These are phyloP conservation scores for Chelonus formosanus DNA, from an alignment of 2,888 invertebrate species.

Conservation along the genomic window DNA sequence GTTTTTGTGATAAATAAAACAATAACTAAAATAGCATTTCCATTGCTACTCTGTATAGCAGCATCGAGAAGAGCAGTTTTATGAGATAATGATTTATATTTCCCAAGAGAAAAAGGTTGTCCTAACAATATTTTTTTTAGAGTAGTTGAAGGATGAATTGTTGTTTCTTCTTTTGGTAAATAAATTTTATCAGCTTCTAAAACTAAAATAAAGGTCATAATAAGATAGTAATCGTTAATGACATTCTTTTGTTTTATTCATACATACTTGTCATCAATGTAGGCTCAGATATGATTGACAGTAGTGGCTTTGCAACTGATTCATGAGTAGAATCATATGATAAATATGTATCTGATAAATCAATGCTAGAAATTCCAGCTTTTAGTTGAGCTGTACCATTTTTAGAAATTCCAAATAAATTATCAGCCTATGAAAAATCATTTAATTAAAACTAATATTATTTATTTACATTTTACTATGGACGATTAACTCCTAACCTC, in stretches of 20 bases:
- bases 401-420: constrained; percentile 68
- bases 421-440: constrained; percentile 64
- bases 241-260: background rate
- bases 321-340: constrained; percentile 48
- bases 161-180: constrained; percentile 52
- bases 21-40: constrained; percentile 78
- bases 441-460: background rate
- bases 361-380: constrained; percentile 56
- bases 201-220: constrained; percentile 58
- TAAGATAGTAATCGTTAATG: background rate
- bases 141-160: constrained; percentile 64
- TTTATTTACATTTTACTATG: background rate
- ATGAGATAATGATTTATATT: constrained; percentile 68
- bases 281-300: constrained; percentile 64
- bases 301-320: constrained; percentile 57
- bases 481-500: constrained; percentile 66
- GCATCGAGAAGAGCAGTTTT: constrained; percentile 78
- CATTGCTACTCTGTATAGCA: constrained; percentile 77
- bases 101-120: constrained; percentile 66
- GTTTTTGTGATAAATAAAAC: constrained; percentile 80
- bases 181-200: constrained; percentile 64
- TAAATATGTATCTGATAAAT: constrained; percentile 50
- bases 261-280: constrained; percentile 60
- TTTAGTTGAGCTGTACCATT: constrained; percentile 62
- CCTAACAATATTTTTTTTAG: constrained; percentile 68